Evolutionary conservation across 2,113 vertebrate species (phyloP).

Genomic region (Anguilla rostrata): DNA sequence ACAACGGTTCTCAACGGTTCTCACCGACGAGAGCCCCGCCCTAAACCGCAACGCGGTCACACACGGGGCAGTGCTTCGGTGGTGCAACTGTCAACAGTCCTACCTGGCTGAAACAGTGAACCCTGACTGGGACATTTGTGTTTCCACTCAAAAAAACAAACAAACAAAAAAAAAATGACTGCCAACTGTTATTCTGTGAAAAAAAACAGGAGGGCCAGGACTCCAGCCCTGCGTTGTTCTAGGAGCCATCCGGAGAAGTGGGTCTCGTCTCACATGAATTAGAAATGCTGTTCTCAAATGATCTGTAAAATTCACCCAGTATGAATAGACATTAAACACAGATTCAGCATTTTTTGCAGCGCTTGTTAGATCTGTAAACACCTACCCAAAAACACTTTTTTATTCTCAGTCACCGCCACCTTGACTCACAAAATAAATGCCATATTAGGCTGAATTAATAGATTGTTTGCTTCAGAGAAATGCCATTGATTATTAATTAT

Average conservation of each 20-base stretch:
- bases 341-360: background rate
- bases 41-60: background rate
- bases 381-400: background rate
- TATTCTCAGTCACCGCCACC: background rate
- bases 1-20: constrained; percentile 33
- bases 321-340: background rate
- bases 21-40: background rate
- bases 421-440: background rate
- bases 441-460: background rate
- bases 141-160: background rate
- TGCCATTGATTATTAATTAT: background rate
- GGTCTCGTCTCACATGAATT: background rate
- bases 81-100: background rate
- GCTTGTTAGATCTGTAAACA: background rate
- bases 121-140: background rate
- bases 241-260: background rate
- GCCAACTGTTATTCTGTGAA: background rate
- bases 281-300: background rate
- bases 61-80: background rate
- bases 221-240: background rate
- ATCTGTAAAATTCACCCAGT: background rate
- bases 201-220: background rate
- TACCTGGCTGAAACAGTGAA: background rate
- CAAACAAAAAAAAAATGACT: background rate
- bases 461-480: background rate